A percentile compares a stretch with the other conserved stretches of the same genome.
Evolutionary conservation across 2,113 vertebrate species (phyloP).

Genomic region (Alouatta palliata): DNA sequence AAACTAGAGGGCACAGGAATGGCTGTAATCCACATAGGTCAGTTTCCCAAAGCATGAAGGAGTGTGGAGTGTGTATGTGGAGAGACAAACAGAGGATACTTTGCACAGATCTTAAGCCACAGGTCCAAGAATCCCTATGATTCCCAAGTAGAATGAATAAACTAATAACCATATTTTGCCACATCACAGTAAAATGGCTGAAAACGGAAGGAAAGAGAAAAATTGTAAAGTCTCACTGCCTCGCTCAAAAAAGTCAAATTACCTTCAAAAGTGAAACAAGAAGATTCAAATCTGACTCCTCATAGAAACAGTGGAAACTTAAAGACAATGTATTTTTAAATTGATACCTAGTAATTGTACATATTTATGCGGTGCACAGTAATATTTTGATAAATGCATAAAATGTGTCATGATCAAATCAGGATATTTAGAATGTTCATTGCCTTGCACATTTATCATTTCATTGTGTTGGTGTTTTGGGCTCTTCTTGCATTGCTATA

Average conservation of each 20-base stretch:
- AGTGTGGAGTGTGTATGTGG: neutral
- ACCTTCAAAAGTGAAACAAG: conserved; percentile 1
- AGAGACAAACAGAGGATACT: neutral
- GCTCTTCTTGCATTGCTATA: too few relatives aligned
- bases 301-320: neutral
- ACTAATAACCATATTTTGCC: neutral
- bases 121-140: neutral
- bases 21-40: neutral
- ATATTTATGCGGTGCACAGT: neutral
- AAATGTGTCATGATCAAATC: neutral
- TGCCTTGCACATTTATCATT: neutral
- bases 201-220: neutral
- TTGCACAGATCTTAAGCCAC: neutral
- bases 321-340: neutral
- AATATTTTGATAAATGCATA: neutral
- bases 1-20: neutral
- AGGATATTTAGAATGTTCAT: neutral
- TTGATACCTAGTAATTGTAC: neutral
- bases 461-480: neutral
- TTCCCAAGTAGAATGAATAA: neutral
- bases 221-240: neutral
- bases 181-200: neutral
- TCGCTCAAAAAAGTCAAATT: neutral
- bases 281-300: neutral
- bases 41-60: neutral